These are phyloP conservation scores for Picathartes gymnocephalus DNA, from an alignment of 2,113 vertebrate genomes.

Conservation along the genomic window DNA sequence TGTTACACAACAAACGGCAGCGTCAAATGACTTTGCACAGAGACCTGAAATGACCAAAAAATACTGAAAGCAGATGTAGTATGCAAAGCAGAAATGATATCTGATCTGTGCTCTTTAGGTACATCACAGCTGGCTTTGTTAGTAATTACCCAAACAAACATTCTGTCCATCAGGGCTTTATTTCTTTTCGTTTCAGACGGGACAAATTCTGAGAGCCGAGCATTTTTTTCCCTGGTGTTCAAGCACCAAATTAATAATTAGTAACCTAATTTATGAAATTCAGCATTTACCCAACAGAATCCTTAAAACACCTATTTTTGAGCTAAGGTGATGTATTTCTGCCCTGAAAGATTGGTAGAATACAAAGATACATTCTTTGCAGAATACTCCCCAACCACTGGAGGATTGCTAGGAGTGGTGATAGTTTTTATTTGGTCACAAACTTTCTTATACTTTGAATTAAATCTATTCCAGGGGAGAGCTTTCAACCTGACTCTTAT, in stretches of 20 bases:
- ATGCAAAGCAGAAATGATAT: not conserved
- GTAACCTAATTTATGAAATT: not conserved
- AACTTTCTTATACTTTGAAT: not conserved
- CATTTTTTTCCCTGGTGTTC: not conserved
- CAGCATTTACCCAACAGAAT: not conserved
- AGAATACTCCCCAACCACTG: not conserved
- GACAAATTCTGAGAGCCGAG: not conserved
- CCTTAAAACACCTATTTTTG: not conserved
- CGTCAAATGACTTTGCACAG: slow-evolving; percentile 20
- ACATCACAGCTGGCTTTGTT: not conserved
- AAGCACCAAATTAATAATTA: not conserved
- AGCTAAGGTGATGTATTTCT: not conserved
- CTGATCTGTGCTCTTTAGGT: slow-evolving; percentile 18
- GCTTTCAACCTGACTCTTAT: not conserved
- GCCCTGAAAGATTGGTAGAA: not conserved
- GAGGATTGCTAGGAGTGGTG: not conserved
- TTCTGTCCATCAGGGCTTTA: not conserved
- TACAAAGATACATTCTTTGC: not conserved
- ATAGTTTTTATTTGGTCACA: not conserved
- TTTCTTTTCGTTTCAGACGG: not conserved
- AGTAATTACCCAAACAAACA: slow-evolving; percentile 42
- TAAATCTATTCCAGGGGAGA: not conserved
- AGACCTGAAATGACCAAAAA: slow-evolving; percentile 32
- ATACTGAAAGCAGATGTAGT: slow-evolving; percentile 57
- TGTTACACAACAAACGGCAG: slow-evolving; percentile 44